Evolutionary conservation across 2,888 invertebrate genomes (phyloP), one percentile per base, ranked within the genome.

Genomic region (Liopterus haemorrhoidalis): DNA sequence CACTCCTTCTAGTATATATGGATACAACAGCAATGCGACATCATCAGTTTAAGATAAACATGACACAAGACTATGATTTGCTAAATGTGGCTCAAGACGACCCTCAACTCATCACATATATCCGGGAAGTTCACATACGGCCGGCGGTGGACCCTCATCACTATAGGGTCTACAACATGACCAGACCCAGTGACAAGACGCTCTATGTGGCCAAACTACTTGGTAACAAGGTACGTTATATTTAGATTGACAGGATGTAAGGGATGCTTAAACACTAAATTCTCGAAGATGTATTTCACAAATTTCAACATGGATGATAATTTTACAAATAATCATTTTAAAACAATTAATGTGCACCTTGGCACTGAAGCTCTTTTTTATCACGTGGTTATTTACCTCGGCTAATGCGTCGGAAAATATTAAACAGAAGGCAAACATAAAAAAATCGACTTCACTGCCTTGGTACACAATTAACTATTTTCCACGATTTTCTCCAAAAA

Each of bases 31-130:
- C 82, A 5, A 70, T 81, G 54, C 78, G 79, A 49, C 82, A 82
- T 49, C 82, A 84, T 62, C 85, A 85, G 64, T 87, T 87, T 67
- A 79, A 82, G 24, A 72, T 81, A 53, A 87, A 85, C 70, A 82
- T 87, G 82, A 82, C 82, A 36, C 79, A 80, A 52, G 86, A 86
- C 65, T 80, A 83, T 65, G 85, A 86, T 62, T 71, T 86, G 54
- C 73, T 78, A 21, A 75, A 78, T 59, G 83, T 86, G 49, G 72
- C 80, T 9, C 85, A 86, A 70, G 85, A 83, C 62, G 81, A 86
- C 57, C 79, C 82, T 2, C 76, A 78, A 56, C 72, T 88, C 49
- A 79, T 86, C 52, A 79, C 78, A 43, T 86, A 82, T 67, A 83
- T 88, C 54, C 71, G 82, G 18, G 79, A 84, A 63, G 75, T 84